Evolutionary conservation across 2,888 invertebrate genomes (phyloP).

Genomic region (Apantesis nais): DNA sequence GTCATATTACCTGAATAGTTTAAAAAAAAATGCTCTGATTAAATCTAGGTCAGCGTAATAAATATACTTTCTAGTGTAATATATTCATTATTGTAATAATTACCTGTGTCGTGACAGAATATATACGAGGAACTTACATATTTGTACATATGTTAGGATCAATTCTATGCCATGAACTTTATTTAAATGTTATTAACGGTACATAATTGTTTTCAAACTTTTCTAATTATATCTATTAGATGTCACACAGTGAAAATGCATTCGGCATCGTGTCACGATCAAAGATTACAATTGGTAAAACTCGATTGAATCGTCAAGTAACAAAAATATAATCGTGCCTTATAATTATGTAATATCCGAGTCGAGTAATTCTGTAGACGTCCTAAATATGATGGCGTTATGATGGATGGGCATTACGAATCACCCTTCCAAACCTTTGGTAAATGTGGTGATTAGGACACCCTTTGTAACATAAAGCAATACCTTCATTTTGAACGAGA

Average conservation of each 20-base stretch:
- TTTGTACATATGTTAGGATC: not conserved
- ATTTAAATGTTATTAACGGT: too few species aligned
- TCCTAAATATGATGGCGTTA: not conserved
- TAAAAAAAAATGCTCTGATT: not conserved
- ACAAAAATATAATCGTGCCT: not conserved
- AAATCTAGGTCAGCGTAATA: not conserved
- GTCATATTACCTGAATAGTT: too few species aligned
- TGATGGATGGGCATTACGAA: conserved; percentile 8
- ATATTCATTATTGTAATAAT: not conserved
- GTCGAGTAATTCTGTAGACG: not conserved
- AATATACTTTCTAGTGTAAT: not conserved
- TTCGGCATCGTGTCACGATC: too few species aligned
- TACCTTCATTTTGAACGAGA: not conserved
- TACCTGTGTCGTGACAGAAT: too few species aligned
- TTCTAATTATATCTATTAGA: too few species aligned
- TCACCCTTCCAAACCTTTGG: conserved; percentile 7
- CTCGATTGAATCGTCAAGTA: not conserved
- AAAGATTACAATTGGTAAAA: not conserved
- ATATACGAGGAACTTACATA: not conserved
- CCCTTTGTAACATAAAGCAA: conserved; percentile 5
- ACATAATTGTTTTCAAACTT: not conserved
- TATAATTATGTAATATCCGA: not conserved
- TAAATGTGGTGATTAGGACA: conserved; percentile 16
- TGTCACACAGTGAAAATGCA: too few species aligned
- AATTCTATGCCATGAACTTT: too few species aligned